Conservation (phyloP, 1,140 invertebrate species). For the Drosophila lini region DNA sequence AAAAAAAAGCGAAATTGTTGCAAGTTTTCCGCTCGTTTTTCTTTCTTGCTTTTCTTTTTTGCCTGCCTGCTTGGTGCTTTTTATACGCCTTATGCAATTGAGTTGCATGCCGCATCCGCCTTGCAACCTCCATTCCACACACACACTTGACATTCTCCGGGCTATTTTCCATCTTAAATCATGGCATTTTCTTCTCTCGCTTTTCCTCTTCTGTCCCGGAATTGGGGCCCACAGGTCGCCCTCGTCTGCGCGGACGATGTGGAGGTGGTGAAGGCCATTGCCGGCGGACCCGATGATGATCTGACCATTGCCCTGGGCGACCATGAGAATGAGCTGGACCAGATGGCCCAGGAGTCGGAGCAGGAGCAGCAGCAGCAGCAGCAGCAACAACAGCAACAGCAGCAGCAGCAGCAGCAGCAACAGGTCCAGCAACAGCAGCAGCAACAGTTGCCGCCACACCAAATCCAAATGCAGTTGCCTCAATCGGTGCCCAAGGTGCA, state of each 20-base stretch:
- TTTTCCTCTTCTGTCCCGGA: constrained; percentile 8
- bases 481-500: constrained; percentile 74
- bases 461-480: constrained; percentile 85
- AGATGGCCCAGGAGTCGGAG: constrained; percentile 88
- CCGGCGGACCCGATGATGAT: constrained; percentile 78
- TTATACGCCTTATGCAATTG: constrained; percentile 73
- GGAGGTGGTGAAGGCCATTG: constrained; percentile 87
- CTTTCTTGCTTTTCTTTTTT: constrained; percentile 11
- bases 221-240: constrained; percentile 57
- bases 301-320: constrained; percentile 83
- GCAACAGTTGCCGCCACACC: constrained; percentile 78
- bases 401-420: constrained; percentile 85
- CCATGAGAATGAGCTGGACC: constrained; percentile 87
- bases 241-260: constrained; percentile 86
- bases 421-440: constrained; percentile 84
- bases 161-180: constrained; percentile 27
- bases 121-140: constrained; percentile 46
- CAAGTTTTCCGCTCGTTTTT: constrained; percentile 15
- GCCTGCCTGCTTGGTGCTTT: constrained; percentile 3
- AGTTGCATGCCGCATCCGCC: constrained; percentile 69
- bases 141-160: constrained; percentile 36
- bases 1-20: constrained; percentile 80
- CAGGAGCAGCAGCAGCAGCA: constrained; percentile 86
- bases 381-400: constrained; percentile 86
- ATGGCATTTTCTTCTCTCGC: constrained; percentile 4